Evolutionary conservation across 2,888 invertebrate species (phyloP), one percentile per base, ranked within the genome.

Genomic region (Dynastes tityus): DNA sequence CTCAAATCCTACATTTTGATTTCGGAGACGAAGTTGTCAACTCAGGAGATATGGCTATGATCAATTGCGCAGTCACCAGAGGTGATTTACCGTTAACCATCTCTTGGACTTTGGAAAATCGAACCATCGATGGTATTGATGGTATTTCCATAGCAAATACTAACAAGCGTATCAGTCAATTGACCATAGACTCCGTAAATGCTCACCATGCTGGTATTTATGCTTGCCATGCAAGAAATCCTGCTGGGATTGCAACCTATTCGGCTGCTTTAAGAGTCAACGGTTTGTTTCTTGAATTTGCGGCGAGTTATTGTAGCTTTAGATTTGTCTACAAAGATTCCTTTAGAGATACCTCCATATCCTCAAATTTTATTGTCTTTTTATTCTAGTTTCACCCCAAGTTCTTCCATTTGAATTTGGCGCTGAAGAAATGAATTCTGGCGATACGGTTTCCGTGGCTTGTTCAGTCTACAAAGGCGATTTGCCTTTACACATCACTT

Each of bases 81-180:
- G 95, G 96, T 65, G 96, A 96, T 86, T 90, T 80, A 75, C 94
- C 95, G 64, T 90, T 95, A 83, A 91, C 91, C 85, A 92, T 95
- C 83, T 89, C 90, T 67, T 95, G 78, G 80, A 80, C 78, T 37
- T 90, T 92, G 83, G 91, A 91, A 73, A 87, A 89, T 13, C 86
- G 90, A 80, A 84, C 87, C 0, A 86, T 90, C 78, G 83, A 87
- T 53, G 86, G 85, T 79, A 82, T 83, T 3, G 86, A 89, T 82
- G 89, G 90, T 78, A 85, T 90, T 75, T 83, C 85, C 45, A 87
- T 87, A 79, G 86, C 85, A 83, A 88, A 87, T 84, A 87, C 89
- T 77, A 89, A 88, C 70, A 90, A 89, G 83, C 89, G 90, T 70
- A 61, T 79, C 32, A 79, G 79, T 51, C 76, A 79, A 37, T 70